phyloP scores from a whole-genome alignment of 2,888 invertebrate species.

The Thecophora atra region DNA sequence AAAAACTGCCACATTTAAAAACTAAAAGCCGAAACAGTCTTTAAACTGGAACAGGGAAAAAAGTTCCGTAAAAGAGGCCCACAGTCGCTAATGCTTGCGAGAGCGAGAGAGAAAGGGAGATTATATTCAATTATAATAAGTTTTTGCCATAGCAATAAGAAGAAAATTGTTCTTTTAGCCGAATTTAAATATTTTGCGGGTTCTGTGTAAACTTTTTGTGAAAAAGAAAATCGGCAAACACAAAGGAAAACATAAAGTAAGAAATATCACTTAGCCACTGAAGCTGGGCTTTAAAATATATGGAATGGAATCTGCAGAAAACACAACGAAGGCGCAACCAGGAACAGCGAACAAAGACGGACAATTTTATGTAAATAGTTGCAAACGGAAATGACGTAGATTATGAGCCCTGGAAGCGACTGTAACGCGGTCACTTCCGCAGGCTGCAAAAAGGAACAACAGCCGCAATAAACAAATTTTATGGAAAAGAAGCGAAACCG shows the following conservation, averaged over 20 bases:
- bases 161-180: slow-evolving; percentile 26
- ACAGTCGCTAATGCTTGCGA: no score
- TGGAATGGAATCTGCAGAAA: slow-evolving; percentile 30
- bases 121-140: slow-evolving; percentile 50
- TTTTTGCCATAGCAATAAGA: no score
- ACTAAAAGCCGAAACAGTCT: no score
- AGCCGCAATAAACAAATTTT: background rate
- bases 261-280: slow-evolving; percentile 38
- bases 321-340: no score
- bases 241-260: slow-evolving; percentile 42
- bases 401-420: slow-evolving; percentile 53
- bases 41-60: no score
- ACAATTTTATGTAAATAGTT: slow-evolving; percentile 52
- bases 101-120: slow-evolving; percentile 33
- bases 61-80: no score
- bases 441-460: slow-evolving; percentile 31
- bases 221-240: slow-evolving; percentile 34
- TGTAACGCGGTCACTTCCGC: slow-evolving; percentile 46
- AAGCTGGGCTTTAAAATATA: slow-evolving; percentile 39
- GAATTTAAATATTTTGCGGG: slow-evolving; percentile 17
- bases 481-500: no score
- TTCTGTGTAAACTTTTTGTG: background rate
- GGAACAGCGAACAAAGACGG: no score
- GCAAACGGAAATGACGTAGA: slow-evolving; percentile 54
- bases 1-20: no score